Base-by-base conservation (phyloP, 1,140 invertebrate species). In the Arion vulgaris region DNA sequence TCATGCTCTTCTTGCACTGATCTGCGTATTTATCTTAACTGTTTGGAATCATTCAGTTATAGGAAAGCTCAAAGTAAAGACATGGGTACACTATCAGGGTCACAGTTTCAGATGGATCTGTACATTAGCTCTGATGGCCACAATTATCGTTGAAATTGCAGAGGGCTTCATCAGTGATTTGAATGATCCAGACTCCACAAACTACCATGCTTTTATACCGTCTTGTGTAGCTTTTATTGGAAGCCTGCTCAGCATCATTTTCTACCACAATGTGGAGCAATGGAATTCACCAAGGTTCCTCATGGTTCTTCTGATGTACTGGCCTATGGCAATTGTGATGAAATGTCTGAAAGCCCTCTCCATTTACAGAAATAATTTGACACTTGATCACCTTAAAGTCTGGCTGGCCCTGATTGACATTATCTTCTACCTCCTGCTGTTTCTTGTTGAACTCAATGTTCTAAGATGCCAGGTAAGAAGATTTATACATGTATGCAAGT, bases 271-370 rank as follows among this genome's bases (percentile, higher is more conserved):
- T 84, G 88, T 91, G 51, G 91, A 91, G 83, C 88, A 90, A 84
- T 91, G 89, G 90, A 91, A 91, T 82, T 91, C 90, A 0, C 90
- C 91, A 28, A 85, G 85, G 84, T 91, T 91, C 79, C 85, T 91
- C 1, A 74, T 91, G 15, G 82, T 90, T 9, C 53, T 91, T 38
- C 80, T 90, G 32, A 73, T 87, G 32, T 91, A 91, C 79, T 91
- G 91, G 91, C 76, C 86, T 4, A 71, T 84, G 28, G 81, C 87
- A 28, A 62, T 87, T 36, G 84, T 85, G 23, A 74, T 90, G 13
- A 90, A 91, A 81, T 80, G 88, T 2, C 45, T 90, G 71, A 90
- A 90, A 81, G 83, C 84, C 34, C 71, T 90, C 57, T 89, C 88
- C 5, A 80, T 90, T 39, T 86, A 88, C 78, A 82, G 82, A 38